A percentile compares a stretch with the other conserved stretches of the same genome.
These are phyloP conservation scores for Conops quadrifasciatus DNA, from an alignment of 2,888 invertebrate genomes.

Conservation along the genomic window DNA sequence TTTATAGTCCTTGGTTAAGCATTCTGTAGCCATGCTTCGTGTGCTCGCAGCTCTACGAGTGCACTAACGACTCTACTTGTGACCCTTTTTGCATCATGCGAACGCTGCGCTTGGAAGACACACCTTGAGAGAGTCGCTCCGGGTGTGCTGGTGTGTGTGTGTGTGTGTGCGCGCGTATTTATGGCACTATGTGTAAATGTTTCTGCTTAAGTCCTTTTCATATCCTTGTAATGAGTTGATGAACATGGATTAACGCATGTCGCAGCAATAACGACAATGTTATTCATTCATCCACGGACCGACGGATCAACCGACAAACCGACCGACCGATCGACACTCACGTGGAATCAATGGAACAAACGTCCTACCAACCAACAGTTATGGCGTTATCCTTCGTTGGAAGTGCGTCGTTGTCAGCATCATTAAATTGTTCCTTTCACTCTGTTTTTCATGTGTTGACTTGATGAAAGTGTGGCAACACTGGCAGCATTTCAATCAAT, in stretches of 20 bases:
- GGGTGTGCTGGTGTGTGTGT: too few species aligned
- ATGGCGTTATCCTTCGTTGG: not conserved
- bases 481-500: too few species aligned
- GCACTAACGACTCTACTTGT: too few species aligned
- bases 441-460: too few species aligned
- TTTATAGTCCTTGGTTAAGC: too few species aligned
- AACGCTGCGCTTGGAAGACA: too few species aligned
- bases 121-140: too few species aligned
- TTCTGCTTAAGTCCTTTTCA: slow-evolving; percentile 45
- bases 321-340: not conserved
- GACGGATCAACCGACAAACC: too few species aligned
- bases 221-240: slow-evolving; percentile 50
- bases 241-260: slow-evolving; percentile 49
- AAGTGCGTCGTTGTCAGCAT: not conserved
- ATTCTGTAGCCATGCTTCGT: too few species aligned
- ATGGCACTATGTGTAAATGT: too few species aligned
- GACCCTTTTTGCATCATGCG: too few species aligned
- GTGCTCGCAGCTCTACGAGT: not conserved
- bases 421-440: not conserved
- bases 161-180: slow-evolving; percentile 9
- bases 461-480: not conserved
- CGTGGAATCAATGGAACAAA: not conserved
- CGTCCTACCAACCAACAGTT: not conserved
- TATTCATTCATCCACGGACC: not conserved
- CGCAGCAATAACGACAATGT: slow-evolving; percentile 17